phyloP scores from a whole-genome alignment of 2,797 vertebrate species.

The Smutsia temminckii region DNA sequence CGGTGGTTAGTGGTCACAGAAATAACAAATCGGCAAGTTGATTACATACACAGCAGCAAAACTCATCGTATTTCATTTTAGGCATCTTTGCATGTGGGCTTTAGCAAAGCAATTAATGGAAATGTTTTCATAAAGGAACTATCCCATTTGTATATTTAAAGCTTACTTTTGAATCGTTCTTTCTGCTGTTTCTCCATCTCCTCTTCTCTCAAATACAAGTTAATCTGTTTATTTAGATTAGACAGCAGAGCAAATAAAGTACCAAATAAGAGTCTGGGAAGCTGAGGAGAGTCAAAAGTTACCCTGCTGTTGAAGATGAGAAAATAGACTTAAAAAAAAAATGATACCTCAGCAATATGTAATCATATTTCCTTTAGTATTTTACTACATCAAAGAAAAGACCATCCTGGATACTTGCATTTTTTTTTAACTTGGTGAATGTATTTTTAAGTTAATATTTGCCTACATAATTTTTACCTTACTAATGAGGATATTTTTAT shows the following conservation, averaged over 20 bases:
- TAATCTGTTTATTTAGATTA: conserved; percentile 62
- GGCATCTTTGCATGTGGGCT: neutral
- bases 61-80: neutral
- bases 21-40: neutral
- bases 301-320: neutral
- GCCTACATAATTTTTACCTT: neutral
- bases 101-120: neutral
- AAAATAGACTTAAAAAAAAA: conserved; percentile 19
- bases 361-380: conserved; percentile 36
- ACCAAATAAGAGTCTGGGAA: conserved; percentile 15
- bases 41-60: neutral
- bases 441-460: conserved; percentile 42
- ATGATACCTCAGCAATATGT: neutral
- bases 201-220: conserved; percentile 37
- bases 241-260: conserved; percentile 28
- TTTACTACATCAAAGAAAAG: conserved; percentile 4
- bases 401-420: neutral
- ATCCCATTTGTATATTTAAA: conserved; percentile 27
- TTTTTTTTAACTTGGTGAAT: conserved; percentile 15
- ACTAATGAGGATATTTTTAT: neutral
- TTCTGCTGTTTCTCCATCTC: conserved; percentile 42
- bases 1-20: conserved; percentile 2
- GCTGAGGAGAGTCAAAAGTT: neutral
- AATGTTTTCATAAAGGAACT: conserved; percentile 35
- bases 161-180: conserved; percentile 42